Evolutionary conservation across 2,888 invertebrate species (phyloP), one percentile per base, ranked within the genome.

Genomic region (Spisula subtruncata): DNA sequence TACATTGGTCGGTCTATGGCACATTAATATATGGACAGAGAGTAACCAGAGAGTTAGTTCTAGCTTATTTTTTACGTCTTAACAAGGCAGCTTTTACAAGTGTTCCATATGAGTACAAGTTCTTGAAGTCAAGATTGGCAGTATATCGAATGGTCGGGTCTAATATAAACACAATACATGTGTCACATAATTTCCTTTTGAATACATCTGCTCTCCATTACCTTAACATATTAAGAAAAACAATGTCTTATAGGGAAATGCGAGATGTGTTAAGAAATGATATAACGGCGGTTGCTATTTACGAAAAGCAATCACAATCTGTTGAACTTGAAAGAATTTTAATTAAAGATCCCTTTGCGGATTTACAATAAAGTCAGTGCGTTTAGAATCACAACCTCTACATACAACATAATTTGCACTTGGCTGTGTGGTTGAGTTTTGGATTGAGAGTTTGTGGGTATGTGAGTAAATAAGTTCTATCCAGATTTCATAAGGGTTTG

Each of bases 91-190:
- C 25, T 25, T 25, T 25, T 25, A n/a, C 25, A 25, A n/a, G 25
- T 25, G 60, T 66, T 25, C 60, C 60, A 0, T 10, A 66, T 25
- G 60, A 66, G 60, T 66, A 66, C 25, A 4, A 25, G 20, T 66
- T 66, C 60, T 10, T 66, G 25, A 25, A 8, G n/a, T 66, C 60
- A 66, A 66, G 60, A 66, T n/a, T 66, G 60, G 60, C 60, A 66
- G 25, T 66, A 25, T 66, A 25, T 66, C 10, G 60, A 1, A 25
- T 66, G 25, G 1, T 25, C 25, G 60, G 25, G 25, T 66, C 60
- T 1, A 12, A n/a, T 12, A 66, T 6, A 25, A 66, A 66, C 10
- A 25, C 25, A 66, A 25, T 66, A 66, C 60, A 25, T 25, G 25
- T 25, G 8, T 6, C n/a, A 25, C 25, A 66, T 25, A 10, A 66